These are phyloP conservation scores for Drosophila varians DNA, from an alignment of 1,140 invertebrate genomes.

Conservation along the genomic window DNA sequence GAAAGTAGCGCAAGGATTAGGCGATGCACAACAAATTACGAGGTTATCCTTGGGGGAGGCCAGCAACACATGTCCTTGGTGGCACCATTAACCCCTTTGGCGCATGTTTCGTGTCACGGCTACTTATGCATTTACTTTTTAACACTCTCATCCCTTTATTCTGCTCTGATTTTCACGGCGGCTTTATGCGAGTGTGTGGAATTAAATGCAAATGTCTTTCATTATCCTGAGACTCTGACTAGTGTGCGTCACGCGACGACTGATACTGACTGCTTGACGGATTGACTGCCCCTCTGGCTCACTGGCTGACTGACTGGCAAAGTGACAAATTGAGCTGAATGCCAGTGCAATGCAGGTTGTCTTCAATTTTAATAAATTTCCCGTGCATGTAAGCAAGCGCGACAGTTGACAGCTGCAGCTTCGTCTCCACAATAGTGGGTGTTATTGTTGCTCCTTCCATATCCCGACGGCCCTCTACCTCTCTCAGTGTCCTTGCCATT, in stretches of 20 bases:
- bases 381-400: conserved; percentile 68
- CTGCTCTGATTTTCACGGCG: conserved; percentile 3
- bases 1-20: conserved; percentile 75
- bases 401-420: conserved; percentile 67
- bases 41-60: conserved; percentile 55
- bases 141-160: not conserved
- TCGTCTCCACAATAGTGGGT: not conserved
- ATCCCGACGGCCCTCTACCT: not conserved
- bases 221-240: not conserved
- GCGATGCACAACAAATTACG: conserved; percentile 61
- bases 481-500: conserved; percentile 32
- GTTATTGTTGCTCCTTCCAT: not conserved
- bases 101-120: not conserved
- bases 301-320: conserved; percentile 41
- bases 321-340: conserved; percentile 16
- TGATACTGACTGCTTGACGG: conserved; percentile 4
- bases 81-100: conserved; percentile 19
- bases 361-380: conserved; percentile 77
- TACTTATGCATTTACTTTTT: conserved; percentile 2
- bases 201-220: not conserved
- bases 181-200: conserved; percentile 1
- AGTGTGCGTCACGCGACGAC: not conserved
- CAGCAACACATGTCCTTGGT: conserved; percentile 18
- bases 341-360: conserved; percentile 51
- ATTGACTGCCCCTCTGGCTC: conserved; percentile 10